Evolutionary conservation across 2,888 invertebrate genomes (phyloP), one percentile per base, ranked within the genome.

Genomic region (Cantharis rustica): DNA sequence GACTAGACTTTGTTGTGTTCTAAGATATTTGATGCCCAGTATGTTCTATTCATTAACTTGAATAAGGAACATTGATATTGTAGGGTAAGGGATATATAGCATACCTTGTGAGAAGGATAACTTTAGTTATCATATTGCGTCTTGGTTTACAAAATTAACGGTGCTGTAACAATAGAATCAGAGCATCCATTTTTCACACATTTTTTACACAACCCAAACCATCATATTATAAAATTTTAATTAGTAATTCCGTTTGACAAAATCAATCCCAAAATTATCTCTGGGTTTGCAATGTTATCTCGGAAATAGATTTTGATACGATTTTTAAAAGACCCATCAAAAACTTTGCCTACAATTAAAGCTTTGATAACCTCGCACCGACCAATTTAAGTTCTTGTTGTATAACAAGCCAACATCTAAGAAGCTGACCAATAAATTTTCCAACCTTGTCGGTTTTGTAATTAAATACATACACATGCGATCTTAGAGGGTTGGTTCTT

Each of bases 361-460:
- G 47, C n/a, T 47, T 47, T 47, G 75, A 73, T 15, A 69, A 73
- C 16, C 68, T 61, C 71, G 78, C 75, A 73, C 78, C 78, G 72
- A 70, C 69, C 77, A 70, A 71, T 73, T 71, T 73, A 76, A 74
- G 76, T 72, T 73, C 79, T 79, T 78, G 79, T 78, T 79, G 79
- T 79, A 80, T 79, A 80, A 82, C 79, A 79, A 79, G 79, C 78
- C 76, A 76, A 73, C 78, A 76, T 79, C 82, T 82, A 79, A 82
- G 81, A 82, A 76, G 81, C 80, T 81, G 82, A 81, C 83, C 83
- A 82, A 83, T 83, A 83, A 83, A 83, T 83, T 80, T 80, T 79
- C 73, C 75, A 76, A 75, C 79, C 79, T 80, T 81, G 81, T 82
- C 81, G 80, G 81, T 82, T 79, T 76, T 82, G 81, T 83, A 83